phyloP scores from a whole-genome alignment of 2,113 vertebrate species.

The Circaetus gallicus region DNA sequence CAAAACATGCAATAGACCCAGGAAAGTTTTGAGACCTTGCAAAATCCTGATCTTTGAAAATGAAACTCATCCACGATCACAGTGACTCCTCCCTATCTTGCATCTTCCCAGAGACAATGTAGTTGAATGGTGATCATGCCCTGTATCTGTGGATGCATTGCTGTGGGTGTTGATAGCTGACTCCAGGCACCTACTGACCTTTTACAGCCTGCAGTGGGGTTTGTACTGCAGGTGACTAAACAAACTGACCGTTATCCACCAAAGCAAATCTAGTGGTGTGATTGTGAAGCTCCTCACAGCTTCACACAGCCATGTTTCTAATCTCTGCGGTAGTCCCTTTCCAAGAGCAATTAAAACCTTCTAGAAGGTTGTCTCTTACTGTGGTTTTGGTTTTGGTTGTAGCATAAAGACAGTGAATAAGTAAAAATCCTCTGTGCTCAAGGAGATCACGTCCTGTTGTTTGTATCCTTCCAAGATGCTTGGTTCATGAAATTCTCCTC shows the following conservation, averaged over 20 bases:
- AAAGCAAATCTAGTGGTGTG: no score
- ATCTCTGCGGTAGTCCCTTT: neutral
- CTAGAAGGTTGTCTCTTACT: neutral
- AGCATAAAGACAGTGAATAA: neutral
- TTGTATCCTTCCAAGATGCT: neutral
- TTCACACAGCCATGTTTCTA: accelerated
- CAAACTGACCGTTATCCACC: neutral
- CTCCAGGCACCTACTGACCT: neutral
- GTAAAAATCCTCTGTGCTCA: neutral
- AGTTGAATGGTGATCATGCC: no score
- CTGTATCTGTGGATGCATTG: accelerated
- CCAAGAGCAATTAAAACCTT: neutral
- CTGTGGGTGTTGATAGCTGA: neutral
- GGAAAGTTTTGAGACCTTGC: neutral
- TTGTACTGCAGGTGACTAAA: neutral
- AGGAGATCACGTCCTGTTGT: accelerated
- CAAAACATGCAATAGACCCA: accelerated
- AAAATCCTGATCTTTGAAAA: neutral
- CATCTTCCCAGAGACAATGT: accelerated
- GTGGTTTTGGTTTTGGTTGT: neutral
- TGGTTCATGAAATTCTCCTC: neutral
- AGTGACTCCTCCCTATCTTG: neutral
- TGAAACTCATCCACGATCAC: neutral
- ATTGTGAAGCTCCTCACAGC: neutral
- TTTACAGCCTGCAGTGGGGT: neutral